Percentiles rank a stretch among this genome's conserved stretches.
These are phyloP conservation scores for Berghia stephanieae DNA, from an alignment of 1,140 invertebrate species.

Conservation along the genomic window DNA sequence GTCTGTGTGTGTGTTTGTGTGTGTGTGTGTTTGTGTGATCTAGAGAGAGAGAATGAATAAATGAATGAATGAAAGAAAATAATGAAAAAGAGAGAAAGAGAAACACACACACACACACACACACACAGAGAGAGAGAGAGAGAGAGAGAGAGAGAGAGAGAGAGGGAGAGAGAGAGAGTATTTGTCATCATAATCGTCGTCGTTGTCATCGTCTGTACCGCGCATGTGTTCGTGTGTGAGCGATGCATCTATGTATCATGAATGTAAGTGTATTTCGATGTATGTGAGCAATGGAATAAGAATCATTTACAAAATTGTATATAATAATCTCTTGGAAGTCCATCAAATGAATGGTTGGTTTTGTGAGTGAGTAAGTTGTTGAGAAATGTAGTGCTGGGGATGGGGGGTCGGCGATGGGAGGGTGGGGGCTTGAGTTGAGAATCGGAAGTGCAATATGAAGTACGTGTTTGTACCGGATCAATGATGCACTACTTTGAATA, in stretches of 20 bases:
- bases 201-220: neutral
- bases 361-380: neutral
- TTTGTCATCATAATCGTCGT: no score
- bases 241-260: neutral
- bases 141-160: conserved; percentile 13
- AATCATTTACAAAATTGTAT: neutral
- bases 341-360: neutral
- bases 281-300: conserved; percentile 11
- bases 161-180: conserved; percentile 6
- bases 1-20: neutral
- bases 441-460: neutral
- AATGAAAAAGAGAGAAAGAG: neutral
- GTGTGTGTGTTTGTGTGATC: no score
- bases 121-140: conserved; percentile 10
- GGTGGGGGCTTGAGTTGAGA: neutral
- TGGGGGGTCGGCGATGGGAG: neutral
- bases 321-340: neutral
- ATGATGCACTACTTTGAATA: no score
- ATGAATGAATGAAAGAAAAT: neutral
- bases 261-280: conserved; percentile 8
- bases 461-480: neutral
- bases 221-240: neutral
- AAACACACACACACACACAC: conserved; percentile 15
- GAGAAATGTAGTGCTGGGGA: neutral
- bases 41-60: conserved; percentile 23